Conservation (phyloP, 1,140 invertebrate species). For the Batillaria attramentaria region DNA sequence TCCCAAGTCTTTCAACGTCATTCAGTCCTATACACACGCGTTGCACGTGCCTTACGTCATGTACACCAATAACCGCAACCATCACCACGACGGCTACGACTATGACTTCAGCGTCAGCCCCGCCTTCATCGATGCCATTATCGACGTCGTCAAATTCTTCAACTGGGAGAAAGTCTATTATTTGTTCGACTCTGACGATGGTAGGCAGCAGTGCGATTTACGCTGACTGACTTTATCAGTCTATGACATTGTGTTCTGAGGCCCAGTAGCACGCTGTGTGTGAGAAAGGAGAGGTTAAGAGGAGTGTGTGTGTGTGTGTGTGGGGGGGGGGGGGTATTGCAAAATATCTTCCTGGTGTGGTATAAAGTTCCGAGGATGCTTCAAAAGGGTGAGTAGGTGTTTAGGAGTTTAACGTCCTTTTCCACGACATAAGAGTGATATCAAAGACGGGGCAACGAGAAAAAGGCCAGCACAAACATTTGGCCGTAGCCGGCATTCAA, state of each 20-base stretch:
- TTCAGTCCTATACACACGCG: slow-evolving; percentile 81
- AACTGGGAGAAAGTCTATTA: slow-evolving; percentile 94
- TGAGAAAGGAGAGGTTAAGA: background rate
- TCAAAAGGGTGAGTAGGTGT: no score
- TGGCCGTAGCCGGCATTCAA: no score
- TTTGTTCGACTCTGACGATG: slow-evolving; percentile 94
- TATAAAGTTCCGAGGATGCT: no score
- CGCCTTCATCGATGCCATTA: slow-evolving; percentile 92
- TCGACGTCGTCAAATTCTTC: slow-evolving; percentile 92
- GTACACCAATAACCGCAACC: slow-evolving; percentile 39
- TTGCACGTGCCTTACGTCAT: slow-evolving; percentile 91
- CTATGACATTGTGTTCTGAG: background rate
- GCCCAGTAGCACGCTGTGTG: background rate
- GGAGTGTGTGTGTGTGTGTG: slow-evolving; percentile 1
- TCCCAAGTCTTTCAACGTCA: slow-evolving; percentile 92
- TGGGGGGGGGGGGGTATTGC: background rate
- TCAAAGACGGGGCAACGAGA: no score
- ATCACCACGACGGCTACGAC: slow-evolving; percentile 35
- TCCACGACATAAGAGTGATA: no score
- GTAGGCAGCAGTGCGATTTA: slow-evolving; percentile 79
- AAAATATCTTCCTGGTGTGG: background rate
- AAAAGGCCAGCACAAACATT: no score
- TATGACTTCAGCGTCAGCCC: slow-evolving; percentile 83
- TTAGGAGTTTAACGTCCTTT: no score
- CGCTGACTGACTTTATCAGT: background rate